These are phyloP conservation scores for Alauda arvensis DNA, from an alignment of 2,797 vertebrate species.

Conservation along the genomic window DNA sequence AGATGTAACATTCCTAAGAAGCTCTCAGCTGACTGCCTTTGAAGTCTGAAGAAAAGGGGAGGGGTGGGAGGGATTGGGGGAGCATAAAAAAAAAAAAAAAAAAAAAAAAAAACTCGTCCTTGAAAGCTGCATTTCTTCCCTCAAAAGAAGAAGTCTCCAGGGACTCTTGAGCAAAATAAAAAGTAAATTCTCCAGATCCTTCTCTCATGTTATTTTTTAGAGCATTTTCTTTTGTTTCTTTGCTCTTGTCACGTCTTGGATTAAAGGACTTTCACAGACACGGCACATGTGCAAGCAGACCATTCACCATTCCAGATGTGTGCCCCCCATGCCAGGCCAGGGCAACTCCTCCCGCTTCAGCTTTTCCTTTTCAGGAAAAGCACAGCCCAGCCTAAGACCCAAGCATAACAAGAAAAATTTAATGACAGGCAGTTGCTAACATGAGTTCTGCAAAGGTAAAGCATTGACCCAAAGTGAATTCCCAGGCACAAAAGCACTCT, in stretches of 20 bases:
- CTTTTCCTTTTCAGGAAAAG: background rate
- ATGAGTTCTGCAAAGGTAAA: background rate
- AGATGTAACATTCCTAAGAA: conserved; percentile 39
- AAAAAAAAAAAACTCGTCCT: background rate
- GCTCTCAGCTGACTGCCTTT: conserved; percentile 44
- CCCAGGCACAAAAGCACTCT: background rate
- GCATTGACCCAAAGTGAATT: background rate
- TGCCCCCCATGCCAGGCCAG: background rate
- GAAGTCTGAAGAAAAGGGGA: conserved; percentile 37
- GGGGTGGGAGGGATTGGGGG: too few species aligned
- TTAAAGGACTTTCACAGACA: background rate
- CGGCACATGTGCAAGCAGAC: background rate
- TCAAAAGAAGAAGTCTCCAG: conserved; percentile 34
- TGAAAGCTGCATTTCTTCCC: conserved; percentile 53
- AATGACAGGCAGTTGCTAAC: background rate
- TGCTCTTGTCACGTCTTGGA: conserved; percentile 10
- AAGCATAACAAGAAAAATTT: background rate
- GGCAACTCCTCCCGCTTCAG: background rate
- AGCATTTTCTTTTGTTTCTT: conserved; percentile 32
- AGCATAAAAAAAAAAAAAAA: background rate
- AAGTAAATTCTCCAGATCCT: conserved; percentile 50
- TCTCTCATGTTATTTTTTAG: conserved; percentile 58
- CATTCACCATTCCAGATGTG: background rate
- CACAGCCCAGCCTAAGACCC: background rate
- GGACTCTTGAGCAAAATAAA: conserved; percentile 43